Conservation (phyloP, 2,888 invertebrate species). For the Plemyria rubiginata region DNA sequence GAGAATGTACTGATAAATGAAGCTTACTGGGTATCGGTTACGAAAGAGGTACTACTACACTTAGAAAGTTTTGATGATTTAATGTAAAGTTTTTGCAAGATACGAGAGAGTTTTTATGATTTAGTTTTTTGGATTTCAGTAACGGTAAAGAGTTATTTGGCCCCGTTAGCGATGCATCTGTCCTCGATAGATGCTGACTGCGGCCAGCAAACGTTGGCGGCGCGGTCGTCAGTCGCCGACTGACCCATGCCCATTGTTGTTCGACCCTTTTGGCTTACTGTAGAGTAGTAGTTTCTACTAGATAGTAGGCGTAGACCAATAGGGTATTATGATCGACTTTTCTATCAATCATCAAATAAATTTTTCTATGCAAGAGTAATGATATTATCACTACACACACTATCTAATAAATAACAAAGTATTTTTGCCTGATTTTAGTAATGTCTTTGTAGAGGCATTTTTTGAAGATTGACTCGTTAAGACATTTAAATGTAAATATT, state of each 20-base stretch:
- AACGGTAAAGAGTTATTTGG: slow-evolving; percentile 84
- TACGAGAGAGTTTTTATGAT: slow-evolving; percentile 82
- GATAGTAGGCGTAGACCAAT: slow-evolving; percentile 83
- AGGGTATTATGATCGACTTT: slow-evolving; percentile 83
- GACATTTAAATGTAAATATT: slow-evolving; percentile 82
- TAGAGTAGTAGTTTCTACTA: slow-evolving; percentile 83
- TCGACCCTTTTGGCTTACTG: slow-evolving; percentile 82
- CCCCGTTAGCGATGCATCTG: slow-evolving; percentile 86
- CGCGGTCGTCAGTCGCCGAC: slow-evolving; percentile 58
- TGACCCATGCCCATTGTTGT: slow-evolving; percentile 67
- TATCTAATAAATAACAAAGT: slow-evolving; percentile 71
- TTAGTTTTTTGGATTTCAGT: slow-evolving; percentile 85
- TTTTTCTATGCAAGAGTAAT: slow-evolving; percentile 83
- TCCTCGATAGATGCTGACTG: slow-evolving; percentile 80
- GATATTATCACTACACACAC: slow-evolving; percentile 81
- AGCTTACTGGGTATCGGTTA: slow-evolving; percentile 96
- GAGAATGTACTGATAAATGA: slow-evolving; percentile 97
- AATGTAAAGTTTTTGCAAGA: slow-evolving; percentile 85
- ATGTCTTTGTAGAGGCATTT: slow-evolving; percentile 83
- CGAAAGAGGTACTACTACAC: slow-evolving; percentile 93
- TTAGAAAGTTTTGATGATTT: slow-evolving; percentile 85
- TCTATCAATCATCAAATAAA: slow-evolving; percentile 81
- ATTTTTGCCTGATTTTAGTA: slow-evolving; percentile 81
- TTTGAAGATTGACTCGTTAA: slow-evolving; percentile 75
- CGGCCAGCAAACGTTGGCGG: slow-evolving; percentile 58